Percentiles rank a stretch among this genome's conserved stretches.
Conservation (phyloP, 2,113 vertebrate species). For the Hippocampus abdominalis region DNA sequence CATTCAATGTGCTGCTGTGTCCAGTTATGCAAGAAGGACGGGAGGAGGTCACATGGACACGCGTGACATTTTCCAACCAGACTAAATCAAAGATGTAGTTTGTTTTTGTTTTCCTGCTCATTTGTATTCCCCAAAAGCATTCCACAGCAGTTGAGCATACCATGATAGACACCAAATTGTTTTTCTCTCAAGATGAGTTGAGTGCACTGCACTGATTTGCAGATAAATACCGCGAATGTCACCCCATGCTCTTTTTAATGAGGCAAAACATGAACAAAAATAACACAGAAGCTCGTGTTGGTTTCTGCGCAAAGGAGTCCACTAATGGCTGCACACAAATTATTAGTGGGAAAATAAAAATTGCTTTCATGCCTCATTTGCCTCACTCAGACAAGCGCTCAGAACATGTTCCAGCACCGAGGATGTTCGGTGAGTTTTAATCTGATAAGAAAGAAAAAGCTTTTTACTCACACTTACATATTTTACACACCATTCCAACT, state of each 20-base stretch:
- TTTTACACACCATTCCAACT: too few species aligned
- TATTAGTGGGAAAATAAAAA: not conserved
- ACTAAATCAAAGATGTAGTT: not conserved
- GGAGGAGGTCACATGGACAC: not conserved
- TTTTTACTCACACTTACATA: not conserved
- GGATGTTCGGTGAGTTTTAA: not conserved
- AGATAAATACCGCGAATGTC: not conserved
- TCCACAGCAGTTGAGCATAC: not conserved
- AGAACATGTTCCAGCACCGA: not conserved
- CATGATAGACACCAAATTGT: conserved; percentile 4
- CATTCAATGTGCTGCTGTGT: not conserved
- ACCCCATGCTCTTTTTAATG: not conserved
- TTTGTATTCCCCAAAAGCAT: conserved; percentile 28
- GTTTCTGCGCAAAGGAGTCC: not conserved
- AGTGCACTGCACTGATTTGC: not conserved
- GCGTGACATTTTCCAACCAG: not conserved
- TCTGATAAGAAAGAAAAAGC: not conserved
- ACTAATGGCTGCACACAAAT: not conserved
- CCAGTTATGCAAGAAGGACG: not conserved
- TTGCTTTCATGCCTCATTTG: not conserved
- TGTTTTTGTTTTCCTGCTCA: not conserved
- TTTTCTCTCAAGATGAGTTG: too few species aligned
- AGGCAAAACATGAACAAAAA: not conserved
- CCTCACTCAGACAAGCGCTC: not conserved
- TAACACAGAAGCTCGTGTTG: not conserved